A percentile compares a stretch with the other conserved stretches of the same genome.
Evolutionary conservation across 2,888 invertebrate genomes (phyloP).

Genomic region (Stenodera caucasica): DNA sequence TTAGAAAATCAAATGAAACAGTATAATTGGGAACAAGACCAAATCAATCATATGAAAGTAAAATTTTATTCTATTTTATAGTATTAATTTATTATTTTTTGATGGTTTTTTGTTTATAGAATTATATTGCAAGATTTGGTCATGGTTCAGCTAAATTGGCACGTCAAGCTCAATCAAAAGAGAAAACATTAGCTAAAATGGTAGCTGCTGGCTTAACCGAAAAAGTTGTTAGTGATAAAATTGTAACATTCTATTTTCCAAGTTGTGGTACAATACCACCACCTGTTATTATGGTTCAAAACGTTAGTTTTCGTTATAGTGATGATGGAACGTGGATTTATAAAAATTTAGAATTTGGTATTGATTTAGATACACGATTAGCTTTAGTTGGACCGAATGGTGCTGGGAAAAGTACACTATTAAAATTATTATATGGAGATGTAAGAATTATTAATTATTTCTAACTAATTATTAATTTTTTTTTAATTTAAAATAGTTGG

Average conservation of each 20-base stretch:
- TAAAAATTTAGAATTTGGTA: conserved; percentile 97
- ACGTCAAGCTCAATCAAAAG: conserved; percentile 98
- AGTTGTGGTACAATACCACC: conserved; percentile 96
- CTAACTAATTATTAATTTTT: too few species aligned
- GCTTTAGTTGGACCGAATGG: conserved; percentile 98
- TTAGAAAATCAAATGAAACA: conserved; percentile 99
- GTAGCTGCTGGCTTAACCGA: conserved; percentile 97
- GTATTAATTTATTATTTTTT: conserved; percentile 10
- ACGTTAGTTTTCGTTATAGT: conserved; percentile 93
- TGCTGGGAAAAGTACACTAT: conserved; percentile 96
- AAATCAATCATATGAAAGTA: conserved; percentile 98
- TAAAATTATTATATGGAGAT: conserved; percentile 94
- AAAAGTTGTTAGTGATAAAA: conserved; percentile 89
- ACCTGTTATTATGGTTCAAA: conserved; percentile 99
- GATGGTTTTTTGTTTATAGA: conserved; percentile 58
- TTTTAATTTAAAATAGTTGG: conserved; percentile 61
- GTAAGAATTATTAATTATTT: conserved; percentile 58
- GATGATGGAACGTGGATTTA: conserved; percentile 90
- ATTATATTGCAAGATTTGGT: conserved; percentile 98
- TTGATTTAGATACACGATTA: conserved; percentile 93
- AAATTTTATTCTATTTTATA: neutral
- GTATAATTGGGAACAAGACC: conserved; percentile 99
- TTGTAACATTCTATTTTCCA: conserved; percentile 93
- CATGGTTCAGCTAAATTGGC: conserved; percentile 99
- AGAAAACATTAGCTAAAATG: conserved; percentile 99